Evolutionary conservation across 2,113 vertebrate genomes (phyloP).

Genomic region (Toxotes jaculatrix): DNA sequence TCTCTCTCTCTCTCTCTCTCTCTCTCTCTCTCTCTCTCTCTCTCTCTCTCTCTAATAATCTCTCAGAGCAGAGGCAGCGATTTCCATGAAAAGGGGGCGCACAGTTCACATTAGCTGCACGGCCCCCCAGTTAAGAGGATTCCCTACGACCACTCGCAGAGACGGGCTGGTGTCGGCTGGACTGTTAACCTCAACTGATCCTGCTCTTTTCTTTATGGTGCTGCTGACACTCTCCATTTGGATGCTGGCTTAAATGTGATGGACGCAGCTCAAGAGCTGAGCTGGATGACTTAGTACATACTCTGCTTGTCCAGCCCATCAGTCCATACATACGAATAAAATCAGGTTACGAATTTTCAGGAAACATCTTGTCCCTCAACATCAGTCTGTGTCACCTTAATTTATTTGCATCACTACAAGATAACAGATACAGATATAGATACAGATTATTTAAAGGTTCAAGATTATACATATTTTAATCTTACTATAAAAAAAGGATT

Average conservation of each 20-base stretch:
- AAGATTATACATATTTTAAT: not conserved
- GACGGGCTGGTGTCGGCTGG: slow-evolving; percentile 10
- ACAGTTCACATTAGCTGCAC: slow-evolving; percentile 57
- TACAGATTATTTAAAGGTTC: not conserved
- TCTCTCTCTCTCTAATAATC: slow-evolving; percentile 62
- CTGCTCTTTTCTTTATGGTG: slow-evolving; percentile 43
- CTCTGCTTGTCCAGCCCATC: slow-evolving; percentile 23
- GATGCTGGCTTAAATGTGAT: slow-evolving; percentile 59
- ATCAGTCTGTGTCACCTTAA: not conserved
- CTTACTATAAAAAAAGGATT: not conserved
- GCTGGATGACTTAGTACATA: slow-evolving; percentile 43
- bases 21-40: slow-evolving; percentile 27
- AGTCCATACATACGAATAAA: slow-evolving; percentile 3
- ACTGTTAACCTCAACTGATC: slow-evolving; percentile 53
- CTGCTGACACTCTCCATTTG: slow-evolving; percentile 56
- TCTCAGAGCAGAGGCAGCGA: slow-evolving; percentile 61
- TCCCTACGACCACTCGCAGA: slow-evolving; percentile 49
- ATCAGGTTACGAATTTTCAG: not conserved
- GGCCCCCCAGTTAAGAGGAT: slow-evolving; percentile 77
- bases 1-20: slow-evolving; percentile 14
- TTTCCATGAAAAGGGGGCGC: slow-evolving; percentile 61
- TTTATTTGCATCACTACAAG: not conserved
- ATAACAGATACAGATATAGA: not conserved
- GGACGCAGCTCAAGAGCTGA: slow-evolving; percentile 43
- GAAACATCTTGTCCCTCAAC: slow-evolving; percentile 6